Percentiles rank a stretch among this genome's conserved stretches.
Evolutionary conservation across 2,113 vertebrate species (phyloP).

Genomic region (Ctenodactylus gundi): DNA sequence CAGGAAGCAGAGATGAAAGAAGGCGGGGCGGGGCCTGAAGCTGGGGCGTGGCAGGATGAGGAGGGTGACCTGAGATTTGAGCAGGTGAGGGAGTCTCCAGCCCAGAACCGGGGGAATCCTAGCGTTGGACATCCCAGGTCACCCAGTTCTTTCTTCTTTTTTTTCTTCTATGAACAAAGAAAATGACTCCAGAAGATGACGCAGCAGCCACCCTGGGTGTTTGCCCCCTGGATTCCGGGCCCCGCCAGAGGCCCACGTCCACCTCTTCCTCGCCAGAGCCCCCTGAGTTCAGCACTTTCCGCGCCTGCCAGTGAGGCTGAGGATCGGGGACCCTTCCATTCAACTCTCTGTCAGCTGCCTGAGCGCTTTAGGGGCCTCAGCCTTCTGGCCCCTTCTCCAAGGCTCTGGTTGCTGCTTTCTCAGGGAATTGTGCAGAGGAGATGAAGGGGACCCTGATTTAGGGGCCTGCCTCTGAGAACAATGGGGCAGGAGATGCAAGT

Average conservation of each 20-base stretch:
- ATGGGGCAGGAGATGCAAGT: background rate
- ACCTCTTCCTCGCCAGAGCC: slow-evolving; percentile 46
- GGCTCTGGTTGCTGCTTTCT: background rate
- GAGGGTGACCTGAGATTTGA: background rate
- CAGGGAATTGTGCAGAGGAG: background rate
- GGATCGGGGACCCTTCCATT: background rate
- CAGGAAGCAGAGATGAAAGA: too few species aligned
- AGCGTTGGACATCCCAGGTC: background rate
- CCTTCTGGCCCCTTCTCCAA: too few species aligned
- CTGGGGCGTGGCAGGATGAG: too few species aligned
- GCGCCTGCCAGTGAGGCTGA: slow-evolving; percentile 55
- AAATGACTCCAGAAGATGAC: slow-evolving; percentile 52
- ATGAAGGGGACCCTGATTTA: background rate
- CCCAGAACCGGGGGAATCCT: background rate
- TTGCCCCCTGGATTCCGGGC: background rate
- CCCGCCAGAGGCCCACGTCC: slow-evolving; percentile 63
- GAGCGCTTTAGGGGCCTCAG: background rate
- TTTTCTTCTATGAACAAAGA: slow-evolving; percentile 53
- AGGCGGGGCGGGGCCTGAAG: too few species aligned
- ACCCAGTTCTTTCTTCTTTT: background rate
- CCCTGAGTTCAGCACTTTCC: slow-evolving; percentile 76
- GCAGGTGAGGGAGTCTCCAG: background rate
- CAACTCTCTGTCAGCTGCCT: background rate
- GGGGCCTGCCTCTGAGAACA: background rate
- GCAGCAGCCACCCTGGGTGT: background rate